A percentile compares a stretch with the other conserved stretches of the same genome.
Conservation (phyloP, 2,797 vertebrate species). For the Menidia menidia region DNA sequence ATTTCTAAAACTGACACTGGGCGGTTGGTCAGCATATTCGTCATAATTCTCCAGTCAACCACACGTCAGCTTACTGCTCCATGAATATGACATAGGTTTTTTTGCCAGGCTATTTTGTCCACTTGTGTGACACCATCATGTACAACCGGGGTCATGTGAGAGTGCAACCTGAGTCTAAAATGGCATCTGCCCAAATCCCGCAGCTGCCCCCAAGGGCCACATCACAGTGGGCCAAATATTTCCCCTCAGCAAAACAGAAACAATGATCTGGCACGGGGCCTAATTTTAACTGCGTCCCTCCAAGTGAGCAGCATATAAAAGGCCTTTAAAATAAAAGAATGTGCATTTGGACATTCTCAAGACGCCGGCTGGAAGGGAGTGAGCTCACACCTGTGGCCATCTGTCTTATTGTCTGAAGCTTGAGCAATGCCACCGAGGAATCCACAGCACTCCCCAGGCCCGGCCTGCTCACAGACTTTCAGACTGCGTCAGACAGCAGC, state of each 20-base stretch:
- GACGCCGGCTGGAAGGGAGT: slow-evolving; percentile 38
- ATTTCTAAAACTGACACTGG: slow-evolving; percentile 46
- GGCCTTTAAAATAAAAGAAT: slow-evolving; percentile 69
- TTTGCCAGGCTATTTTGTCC: slow-evolving; percentile 62
- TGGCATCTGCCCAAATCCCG: slow-evolving; percentile 70
- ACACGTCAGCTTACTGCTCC: slow-evolving; percentile 58
- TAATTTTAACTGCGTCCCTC: slow-evolving; percentile 76
- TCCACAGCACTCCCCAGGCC: slow-evolving; percentile 32
- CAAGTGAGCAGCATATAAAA: slow-evolving; percentile 63
- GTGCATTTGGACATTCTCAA: slow-evolving; percentile 63
- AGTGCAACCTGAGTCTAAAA: slow-evolving; percentile 79
- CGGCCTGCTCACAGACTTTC: slow-evolving; percentile 18
- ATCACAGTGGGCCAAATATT: slow-evolving; percentile 72
- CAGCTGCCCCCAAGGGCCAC: slow-evolving; percentile 74
- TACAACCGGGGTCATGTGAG: slow-evolving; percentile 76
- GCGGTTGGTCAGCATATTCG: slow-evolving; percentile 41
- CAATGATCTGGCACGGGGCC: slow-evolving; percentile 76
- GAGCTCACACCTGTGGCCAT: slow-evolving; percentile 71
- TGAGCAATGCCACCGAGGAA: slow-evolving; percentile 36
- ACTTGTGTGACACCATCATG: slow-evolving; percentile 63
- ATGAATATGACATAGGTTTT: slow-evolving; percentile 64
- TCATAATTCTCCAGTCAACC: slow-evolving; percentile 38
- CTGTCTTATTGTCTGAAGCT: slow-evolving; percentile 58
- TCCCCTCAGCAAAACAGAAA: slow-evolving; percentile 77
- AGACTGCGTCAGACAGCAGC: slow-evolving; percentile 20